These are phyloP conservation scores for Hydractinia echinata DNA, from an alignment of 30 jellyfish, hydroid and myxozoan genomes.

Conservation along the genomic window DNA sequence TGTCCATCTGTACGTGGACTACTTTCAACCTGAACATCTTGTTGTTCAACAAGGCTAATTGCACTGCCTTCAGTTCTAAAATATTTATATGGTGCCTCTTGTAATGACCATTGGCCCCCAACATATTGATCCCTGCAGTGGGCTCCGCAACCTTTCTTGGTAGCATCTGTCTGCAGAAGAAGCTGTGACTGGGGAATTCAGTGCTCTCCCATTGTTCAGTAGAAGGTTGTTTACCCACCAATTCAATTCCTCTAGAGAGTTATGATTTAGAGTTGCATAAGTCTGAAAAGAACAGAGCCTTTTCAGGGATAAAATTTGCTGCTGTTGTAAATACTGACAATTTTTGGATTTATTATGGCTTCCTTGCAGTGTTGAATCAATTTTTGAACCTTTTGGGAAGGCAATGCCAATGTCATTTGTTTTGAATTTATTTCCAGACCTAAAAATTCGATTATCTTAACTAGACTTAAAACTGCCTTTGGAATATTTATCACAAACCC, in stretches of 20 bases:
- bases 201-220: constrained; percentile 2
- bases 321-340: too few species aligned
- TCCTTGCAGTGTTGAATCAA: too few species aligned
- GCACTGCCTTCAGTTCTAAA: neutral
- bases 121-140: constrained; percentile 1
- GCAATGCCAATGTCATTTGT: too few species aligned
- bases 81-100: constrained; percentile 1
- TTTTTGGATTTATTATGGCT: too few species aligned
- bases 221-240: constrained; percentile 9
- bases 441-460: too few species aligned
- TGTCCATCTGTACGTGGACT: constrained; percentile 8
- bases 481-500: too few species aligned
- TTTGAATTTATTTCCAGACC: too few species aligned
- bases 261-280: constrained; percentile 1
- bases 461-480: too few species aligned
- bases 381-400: too few species aligned
- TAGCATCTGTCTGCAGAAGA: constrained; percentile 2
- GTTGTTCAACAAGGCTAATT: neutral
- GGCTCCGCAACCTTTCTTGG: constrained; percentile 10
- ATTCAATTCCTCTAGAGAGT: constrained; percentile 9
- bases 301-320: too few species aligned
- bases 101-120: constrained; percentile 6
- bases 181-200: constrained; percentile 2
- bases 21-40: constrained; percentile 9
- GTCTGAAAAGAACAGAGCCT: constrained; percentile 6